Evolutionary conservation across 2,888 invertebrate genomes (phyloP).

Genomic region (Machimus atricapillus): DNA sequence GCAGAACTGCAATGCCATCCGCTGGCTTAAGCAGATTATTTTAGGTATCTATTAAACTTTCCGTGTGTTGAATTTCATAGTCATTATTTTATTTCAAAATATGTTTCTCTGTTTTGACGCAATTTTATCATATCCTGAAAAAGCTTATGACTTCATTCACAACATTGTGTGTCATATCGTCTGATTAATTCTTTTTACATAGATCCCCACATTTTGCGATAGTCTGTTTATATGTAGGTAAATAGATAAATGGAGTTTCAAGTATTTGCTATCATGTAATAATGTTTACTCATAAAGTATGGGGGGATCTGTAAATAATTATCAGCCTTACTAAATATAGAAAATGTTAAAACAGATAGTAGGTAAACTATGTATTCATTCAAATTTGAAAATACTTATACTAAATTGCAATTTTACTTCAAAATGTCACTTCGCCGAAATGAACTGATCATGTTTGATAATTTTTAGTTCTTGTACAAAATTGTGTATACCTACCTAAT

Average conservation of each 20-base stretch:
- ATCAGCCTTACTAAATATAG: not conserved
- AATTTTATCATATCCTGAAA: not conserved
- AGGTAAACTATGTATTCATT: not conserved
- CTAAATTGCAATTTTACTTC: too few species aligned
- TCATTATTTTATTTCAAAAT: not conserved
- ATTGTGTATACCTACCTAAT: too few species aligned
- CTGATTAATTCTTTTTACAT: not conserved
- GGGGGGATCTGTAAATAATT: not conserved
- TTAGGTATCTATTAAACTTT: not conserved
- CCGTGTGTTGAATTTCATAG: not conserved
- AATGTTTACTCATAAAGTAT: not conserved
- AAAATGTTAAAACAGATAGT: not conserved
- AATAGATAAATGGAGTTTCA: not conserved
- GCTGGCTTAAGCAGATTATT: not conserved
- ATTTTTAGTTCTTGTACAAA: too few species aligned
- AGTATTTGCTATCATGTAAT: not conserved
- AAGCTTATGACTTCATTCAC: not conserved
- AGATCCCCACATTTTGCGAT: not conserved
- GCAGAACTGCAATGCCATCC: not conserved
- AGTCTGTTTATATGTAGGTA: not conserved
- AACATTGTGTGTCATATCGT: not conserved
- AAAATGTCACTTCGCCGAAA: too few species aligned
- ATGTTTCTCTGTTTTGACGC: not conserved
- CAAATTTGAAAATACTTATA: not conserved
- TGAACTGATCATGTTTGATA: too few species aligned